Conservation (phyloP, 2,888 invertebrate species). For the Cerastis rubricosa region DNA sequence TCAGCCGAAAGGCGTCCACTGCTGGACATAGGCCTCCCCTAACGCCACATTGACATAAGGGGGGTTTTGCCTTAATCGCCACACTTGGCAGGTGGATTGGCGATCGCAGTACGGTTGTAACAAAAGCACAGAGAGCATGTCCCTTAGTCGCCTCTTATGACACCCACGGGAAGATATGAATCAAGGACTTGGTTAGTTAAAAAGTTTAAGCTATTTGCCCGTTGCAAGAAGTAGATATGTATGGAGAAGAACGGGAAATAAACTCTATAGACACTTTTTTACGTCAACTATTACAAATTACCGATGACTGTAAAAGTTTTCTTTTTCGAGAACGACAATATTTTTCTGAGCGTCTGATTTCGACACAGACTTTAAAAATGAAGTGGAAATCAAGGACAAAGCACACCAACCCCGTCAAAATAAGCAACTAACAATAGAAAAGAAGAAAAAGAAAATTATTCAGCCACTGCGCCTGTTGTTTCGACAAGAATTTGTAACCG, state of each 20-base stretch:
- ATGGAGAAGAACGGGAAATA: neutral
- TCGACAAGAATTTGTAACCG: neutral
- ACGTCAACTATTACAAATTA: neutral
- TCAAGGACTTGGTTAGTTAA: neutral
- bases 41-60: too few relatives aligned
- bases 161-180: too few relatives aligned
- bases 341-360: neutral
- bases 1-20: too few relatives aligned
- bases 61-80: too few relatives aligned
- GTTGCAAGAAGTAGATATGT: neutral
- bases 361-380: neutral
- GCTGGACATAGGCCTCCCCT: too few relatives aligned
- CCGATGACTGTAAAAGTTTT: neutral
- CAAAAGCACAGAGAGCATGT: too few relatives aligned
- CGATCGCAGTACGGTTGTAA: too few relatives aligned
- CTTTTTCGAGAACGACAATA: neutral
- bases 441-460: neutral
- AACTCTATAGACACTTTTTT: neutral
- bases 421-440: neutral
- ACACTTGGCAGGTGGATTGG: too few relatives aligned
- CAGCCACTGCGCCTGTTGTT: too few relatives aligned
- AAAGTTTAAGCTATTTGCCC: neutral
- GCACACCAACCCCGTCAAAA: too few relatives aligned
- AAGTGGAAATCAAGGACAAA: neutral
- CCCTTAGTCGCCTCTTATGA: too few relatives aligned